Percentiles rank a stretch among this genome's conserved stretches.
These are phyloP conservation scores for Heterodera filipjevi DNA, from an alignment of 2,888 invertebrate genomes.

Conservation along the genomic window DNA sequence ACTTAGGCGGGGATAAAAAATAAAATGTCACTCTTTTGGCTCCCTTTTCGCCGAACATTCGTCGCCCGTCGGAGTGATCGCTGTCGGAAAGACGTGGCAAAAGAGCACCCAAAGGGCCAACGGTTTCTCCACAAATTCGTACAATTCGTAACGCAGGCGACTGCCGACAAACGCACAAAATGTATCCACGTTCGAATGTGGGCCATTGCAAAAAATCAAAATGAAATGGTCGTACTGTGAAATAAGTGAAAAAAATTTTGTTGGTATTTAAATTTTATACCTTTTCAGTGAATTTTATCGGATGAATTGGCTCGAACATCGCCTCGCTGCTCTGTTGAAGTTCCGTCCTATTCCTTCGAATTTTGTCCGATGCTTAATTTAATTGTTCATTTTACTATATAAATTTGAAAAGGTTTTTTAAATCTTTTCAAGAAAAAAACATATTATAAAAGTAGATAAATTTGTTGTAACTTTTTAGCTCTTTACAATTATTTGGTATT, in stretches of 20 bases:
- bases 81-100: neutral
- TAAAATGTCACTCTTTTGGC: neutral
- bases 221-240: neutral
- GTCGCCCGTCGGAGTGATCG: neutral
- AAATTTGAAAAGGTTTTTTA: neutral
- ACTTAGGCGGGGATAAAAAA: too few relatives aligned
- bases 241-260: neutral
- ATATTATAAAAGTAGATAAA: too few relatives aligned
- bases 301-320: neutral
- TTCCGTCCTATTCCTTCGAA: neutral
- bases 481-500: too few relatives aligned
- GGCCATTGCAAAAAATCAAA: neutral
- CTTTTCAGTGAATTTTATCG: neutral
- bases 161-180: neutral
- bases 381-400: too few relatives aligned
- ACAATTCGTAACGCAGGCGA: neutral
- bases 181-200: neutral
- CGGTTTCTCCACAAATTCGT: constrained; percentile 4
- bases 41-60: neutral
- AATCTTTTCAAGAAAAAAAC: too few relatives aligned
- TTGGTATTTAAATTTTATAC: neutral
- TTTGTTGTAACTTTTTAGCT: too few relatives aligned
- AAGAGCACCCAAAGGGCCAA: neutral
- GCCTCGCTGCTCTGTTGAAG: neutral
- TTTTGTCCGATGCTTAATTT: neutral